Base-by-base conservation (phyloP, 2,888 invertebrate species). In the Laspeyria flexula region DNA sequence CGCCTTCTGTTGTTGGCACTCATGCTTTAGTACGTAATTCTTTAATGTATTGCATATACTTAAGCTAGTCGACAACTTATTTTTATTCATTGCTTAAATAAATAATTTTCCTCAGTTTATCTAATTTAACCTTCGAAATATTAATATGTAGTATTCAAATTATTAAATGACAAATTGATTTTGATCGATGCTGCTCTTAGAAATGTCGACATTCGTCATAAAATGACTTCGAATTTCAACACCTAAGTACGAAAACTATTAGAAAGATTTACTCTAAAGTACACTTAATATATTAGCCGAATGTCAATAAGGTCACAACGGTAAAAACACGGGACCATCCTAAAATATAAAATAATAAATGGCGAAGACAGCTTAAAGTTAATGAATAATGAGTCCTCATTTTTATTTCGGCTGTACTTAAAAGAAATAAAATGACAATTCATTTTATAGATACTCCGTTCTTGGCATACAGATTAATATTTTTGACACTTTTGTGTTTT, bases 271-370 rank as follows among this genome's bases (percentile, higher is more conserved):
- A 43, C n/a, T 6, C 9, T 23, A 34, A 47, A 53, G 44, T 45
- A 49, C 49, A 38, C 43, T 41, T 60, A 55, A 63, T 57, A 38
- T 38, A 65, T 55, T 61, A 62, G 51, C 50, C 23, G 54, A 44
- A 49, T 56, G 66, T 62, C 65, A 65, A 67, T 69, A 51, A 55
- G 70, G 65, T 69, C 66, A 55, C 52, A 60, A 60, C 70, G 67
- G 70, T 69, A 69, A 69, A 66, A 50, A 62, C 54, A 56, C 40
- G 48, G 47, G 41, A 52, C 41, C 34, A 31, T 47, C 44, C 40
- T 54, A 54, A 66, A 64, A 60, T 56, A 59, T 62, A 55, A 69
- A 69, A 65, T 65, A 59, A 69, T 37, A 52, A 60, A 67, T 67
- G 60, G 70, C 23, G 67, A 6, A 43, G 66, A 67, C 70, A 65